A percentile compares a stretch with the other conserved stretches of the same genome.
phyloP scores from a whole-genome alignment of 2,888 invertebrate genomes.

The Epistrophe eligans region DNA sequence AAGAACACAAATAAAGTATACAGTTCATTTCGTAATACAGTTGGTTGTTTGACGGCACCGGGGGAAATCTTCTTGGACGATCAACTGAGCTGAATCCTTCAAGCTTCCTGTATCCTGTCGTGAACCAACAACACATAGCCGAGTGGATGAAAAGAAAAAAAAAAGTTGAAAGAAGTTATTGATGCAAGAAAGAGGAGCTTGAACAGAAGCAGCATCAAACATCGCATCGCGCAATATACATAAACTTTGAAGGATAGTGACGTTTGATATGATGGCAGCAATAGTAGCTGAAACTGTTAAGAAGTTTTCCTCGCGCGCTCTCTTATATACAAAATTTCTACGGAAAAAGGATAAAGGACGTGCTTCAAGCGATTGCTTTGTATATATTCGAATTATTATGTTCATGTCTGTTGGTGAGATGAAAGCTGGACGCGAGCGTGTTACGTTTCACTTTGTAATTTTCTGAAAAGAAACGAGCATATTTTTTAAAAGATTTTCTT shows the following conservation, averaged over 20 bases:
- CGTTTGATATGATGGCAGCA: constrained; percentile 67
- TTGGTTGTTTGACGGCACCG: constrained; percentile 63
- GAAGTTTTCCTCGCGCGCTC: constrained; percentile 36
- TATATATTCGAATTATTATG: constrained; percentile 66
- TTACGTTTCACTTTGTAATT: constrained; percentile 61
- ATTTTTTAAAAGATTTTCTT: constrained; percentile 16
- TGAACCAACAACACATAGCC: constrained; percentile 30
- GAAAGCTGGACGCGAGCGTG: constrained; percentile 53
- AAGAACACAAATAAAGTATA: constrained; percentile 18
- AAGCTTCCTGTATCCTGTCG: constrained; percentile 12
- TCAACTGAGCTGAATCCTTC: constrained; percentile 44
- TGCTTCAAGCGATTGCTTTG: constrained; percentile 71
- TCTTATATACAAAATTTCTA: not conserved
- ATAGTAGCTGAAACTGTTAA: constrained; percentile 32
- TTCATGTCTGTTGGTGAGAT: constrained; percentile 62
- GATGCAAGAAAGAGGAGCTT: constrained; percentile 13
- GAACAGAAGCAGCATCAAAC: constrained; percentile 5
- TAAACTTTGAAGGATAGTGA: constrained; percentile 60
- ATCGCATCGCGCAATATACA: constrained; percentile 12
- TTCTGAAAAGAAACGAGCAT: constrained; percentile 8
- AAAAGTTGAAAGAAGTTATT: constrained; percentile 30
- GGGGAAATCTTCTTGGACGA: constrained; percentile 73
- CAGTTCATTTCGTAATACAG: constrained; percentile 62
- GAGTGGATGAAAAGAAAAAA: constrained; percentile 7
- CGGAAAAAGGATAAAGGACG: constrained; percentile 48